These are phyloP conservation scores for Amphipoea oculea DNA, from an alignment of 2,888 invertebrate genomes.

Conservation along the genomic window DNA sequence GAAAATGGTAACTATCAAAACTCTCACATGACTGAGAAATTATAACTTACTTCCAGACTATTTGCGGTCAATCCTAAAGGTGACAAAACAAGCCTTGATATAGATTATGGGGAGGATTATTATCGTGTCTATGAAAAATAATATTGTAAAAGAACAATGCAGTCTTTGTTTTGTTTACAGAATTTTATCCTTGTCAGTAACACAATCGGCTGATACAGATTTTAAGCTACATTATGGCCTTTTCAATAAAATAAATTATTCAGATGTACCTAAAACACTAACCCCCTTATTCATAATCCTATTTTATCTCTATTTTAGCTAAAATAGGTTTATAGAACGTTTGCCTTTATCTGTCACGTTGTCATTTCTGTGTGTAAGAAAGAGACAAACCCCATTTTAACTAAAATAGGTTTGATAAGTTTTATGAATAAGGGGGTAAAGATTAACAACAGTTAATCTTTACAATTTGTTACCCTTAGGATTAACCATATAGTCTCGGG, in stretches of 20 bases:
- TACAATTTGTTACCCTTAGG: not conserved
- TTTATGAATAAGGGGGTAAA: no score
- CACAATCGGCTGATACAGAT: not conserved
- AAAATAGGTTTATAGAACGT: no score
- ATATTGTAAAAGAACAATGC: not conserved
- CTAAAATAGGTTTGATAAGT: no score
- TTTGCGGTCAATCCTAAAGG: conserved; percentile 9
- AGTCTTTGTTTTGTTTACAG: not conserved
- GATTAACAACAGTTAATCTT: not conserved
- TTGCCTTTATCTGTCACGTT: no score
- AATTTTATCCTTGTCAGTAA: conserved; percentile 1
- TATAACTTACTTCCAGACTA: not conserved
- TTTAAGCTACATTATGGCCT: not conserved
- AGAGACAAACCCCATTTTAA: no score
- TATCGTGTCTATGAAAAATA: not conserved
- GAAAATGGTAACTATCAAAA: conserved; percentile 45
- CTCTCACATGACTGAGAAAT: conserved; percentile 7
- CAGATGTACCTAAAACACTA: not conserved
- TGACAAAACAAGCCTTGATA: not conserved
- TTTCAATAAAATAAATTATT: not conserved
- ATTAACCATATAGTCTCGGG: conserved; percentile 9
- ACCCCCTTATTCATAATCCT: no score
- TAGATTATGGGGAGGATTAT: not conserved
- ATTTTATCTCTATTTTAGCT: no score
- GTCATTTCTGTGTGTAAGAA: no score